Evolutionary conservation across 2,113 vertebrate genomes (phyloP), one percentile per base, ranked within the genome.

Genomic region (Pseudopodoces humilis): DNA sequence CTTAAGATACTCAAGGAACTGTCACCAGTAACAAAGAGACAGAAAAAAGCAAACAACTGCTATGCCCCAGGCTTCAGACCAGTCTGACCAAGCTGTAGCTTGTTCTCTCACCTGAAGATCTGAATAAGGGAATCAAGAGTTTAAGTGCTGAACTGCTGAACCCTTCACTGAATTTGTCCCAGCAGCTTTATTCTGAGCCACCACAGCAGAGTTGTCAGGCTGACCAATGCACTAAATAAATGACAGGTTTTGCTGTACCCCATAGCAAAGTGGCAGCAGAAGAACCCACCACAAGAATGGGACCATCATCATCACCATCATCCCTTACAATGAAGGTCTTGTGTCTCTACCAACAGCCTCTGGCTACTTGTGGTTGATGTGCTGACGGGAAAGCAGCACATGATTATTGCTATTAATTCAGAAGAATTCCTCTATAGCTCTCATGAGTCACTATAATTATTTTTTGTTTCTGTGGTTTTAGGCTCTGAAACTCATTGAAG

Each of bases 401-500:
- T 23, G 71, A 52, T 60, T 64, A 71, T 53, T 53, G 58, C 56
- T 56, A 88, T 52, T 94, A 83, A 94, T 93, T 90, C 44, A 15
- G 58, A 92, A 90, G 49, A 80, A 69, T 85, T 90, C 19, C 27
- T 92, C 86, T 76, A 25, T 17, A 90, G 53, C 37, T 44, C 67
- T 93, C 67, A 60, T 52, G 88, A 94, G 35, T 72, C 83, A 94
- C 49, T 85, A 31, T 27, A 33, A 43, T 88, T 74, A 44, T 58
- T 81, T 86, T 71, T 79, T 64, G 30, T 76, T 88, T 83, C 86
- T 86, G 94, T 64, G 70, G 88, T 72, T 93, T 92, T 64, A 72
- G 67, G 53, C 24, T 85, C 70, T 60, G 56, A 84, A 92, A 63
- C 47, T 50, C 79, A 55, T 10, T 79, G 65, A 90, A 87, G 43